Evolutionary conservation across 2,888 invertebrate species (phyloP).

Genomic region (Acanthosepion esculentum): DNA sequence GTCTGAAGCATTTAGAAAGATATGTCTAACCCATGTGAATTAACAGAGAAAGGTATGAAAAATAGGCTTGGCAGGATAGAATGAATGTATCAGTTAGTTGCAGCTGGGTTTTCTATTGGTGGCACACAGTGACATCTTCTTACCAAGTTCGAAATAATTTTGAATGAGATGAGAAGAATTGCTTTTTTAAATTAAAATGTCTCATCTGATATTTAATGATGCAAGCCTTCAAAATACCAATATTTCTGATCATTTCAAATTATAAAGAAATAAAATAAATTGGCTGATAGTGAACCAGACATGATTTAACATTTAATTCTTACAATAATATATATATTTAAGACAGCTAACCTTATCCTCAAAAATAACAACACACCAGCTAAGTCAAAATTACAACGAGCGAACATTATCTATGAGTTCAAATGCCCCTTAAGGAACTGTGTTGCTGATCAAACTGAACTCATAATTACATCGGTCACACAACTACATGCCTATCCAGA

Average conservation of each 20-base stretch:
- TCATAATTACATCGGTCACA: too few relatives aligned
- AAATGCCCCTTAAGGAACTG: too few relatives aligned
- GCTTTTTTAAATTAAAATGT: not conserved
- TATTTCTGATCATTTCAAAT: not conserved
- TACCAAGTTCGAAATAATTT: not conserved
- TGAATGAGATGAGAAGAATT: not conserved
- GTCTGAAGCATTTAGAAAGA: not conserved
- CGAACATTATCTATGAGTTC: too few relatives aligned
- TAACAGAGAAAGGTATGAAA: not conserved
- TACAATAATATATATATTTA: not conserved
- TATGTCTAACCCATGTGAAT: not conserved
- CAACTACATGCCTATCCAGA: too few relatives aligned
- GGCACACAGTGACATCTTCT: not conserved
- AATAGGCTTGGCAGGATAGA: not conserved
- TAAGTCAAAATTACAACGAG: too few relatives aligned
- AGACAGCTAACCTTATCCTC: too few relatives aligned
- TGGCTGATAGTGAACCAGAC: not conserved
- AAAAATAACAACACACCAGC: too few relatives aligned
- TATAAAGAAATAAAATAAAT: not conserved
- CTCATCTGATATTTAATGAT: conserved; percentile 2
- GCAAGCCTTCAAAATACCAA: not conserved
- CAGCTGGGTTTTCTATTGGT: not conserved
- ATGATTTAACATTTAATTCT: not conserved
- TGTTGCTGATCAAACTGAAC: too few relatives aligned
- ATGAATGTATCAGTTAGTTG: not conserved